Evolutionary conservation across 1,140 invertebrate genomes (phyloP).

Genomic region (Phocides pigmalion): DNA sequence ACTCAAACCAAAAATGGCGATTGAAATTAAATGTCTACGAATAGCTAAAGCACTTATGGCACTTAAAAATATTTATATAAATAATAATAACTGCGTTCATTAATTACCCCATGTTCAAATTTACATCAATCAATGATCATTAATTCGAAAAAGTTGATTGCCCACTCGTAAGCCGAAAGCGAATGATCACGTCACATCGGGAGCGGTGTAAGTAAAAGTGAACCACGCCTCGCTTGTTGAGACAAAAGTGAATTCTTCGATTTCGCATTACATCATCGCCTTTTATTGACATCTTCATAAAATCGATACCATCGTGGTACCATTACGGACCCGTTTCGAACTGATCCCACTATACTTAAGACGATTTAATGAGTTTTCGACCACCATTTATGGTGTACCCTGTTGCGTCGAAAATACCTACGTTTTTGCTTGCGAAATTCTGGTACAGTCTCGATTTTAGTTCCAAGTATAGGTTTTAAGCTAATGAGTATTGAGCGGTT

Average conservation of each 20-base stretch:
- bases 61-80: neutral
- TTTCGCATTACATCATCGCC: slow-evolving; percentile 35
- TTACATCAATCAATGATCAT: slow-evolving; percentile 22
- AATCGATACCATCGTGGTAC: slow-evolving; percentile 37
- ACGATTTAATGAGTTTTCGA: slow-evolving; percentile 17
- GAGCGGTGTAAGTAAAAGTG: slow-evolving; percentile 43
- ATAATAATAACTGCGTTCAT: neutral
- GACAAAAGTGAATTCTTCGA: slow-evolving; percentile 44
- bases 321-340: slow-evolving; percentile 39
- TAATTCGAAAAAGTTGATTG: slow-evolving; percentile 21
- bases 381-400: slow-evolving; percentile 2
- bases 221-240: slow-evolving; percentile 30
- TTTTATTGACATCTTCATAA: slow-evolving; percentile 43
- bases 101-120: slow-evolving; percentile 15
- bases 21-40: neutral
- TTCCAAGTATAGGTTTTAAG: neutral
- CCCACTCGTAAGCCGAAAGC: slow-evolving; percentile 8
- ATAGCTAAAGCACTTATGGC: neutral
- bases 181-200: slow-evolving; percentile 6
- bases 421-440: slow-evolving; percentile 21
- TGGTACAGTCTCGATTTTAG: slow-evolving; percentile 6
- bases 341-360: slow-evolving; percentile 40
- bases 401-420: neutral
- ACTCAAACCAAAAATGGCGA: no score
- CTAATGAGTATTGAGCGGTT: neutral